Conservation (phyloP, 2,888 invertebrate species). For the Tipula vernalis region DNA sequence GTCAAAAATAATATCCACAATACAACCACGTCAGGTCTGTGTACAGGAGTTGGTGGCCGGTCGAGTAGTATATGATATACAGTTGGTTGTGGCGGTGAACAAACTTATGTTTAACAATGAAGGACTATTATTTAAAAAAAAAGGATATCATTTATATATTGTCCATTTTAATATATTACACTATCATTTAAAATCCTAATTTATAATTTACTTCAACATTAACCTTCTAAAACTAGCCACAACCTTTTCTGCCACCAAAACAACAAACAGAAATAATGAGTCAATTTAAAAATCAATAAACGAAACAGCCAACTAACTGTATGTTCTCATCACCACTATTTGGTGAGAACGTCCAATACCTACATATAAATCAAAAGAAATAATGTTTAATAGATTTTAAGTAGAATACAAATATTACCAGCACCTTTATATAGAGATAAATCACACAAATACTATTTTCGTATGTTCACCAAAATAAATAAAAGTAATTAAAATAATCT, state of each 20-base stretch:
- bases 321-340: background rate
- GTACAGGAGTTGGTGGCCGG: slow-evolving; percentile 27
- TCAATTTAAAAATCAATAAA: background rate
- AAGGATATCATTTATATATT: background rate
- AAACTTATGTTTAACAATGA: slow-evolving; percentile 18
- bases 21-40: slow-evolving; percentile 31
- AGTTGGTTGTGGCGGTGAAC: slow-evolving; percentile 11
- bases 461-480: background rate
- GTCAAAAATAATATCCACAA: slow-evolving; percentile 28
- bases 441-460: background rate
- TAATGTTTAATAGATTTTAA: background rate
- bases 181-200: background rate
- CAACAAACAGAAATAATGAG: background rate
- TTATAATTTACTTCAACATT: background rate
- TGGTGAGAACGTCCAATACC: background rate
- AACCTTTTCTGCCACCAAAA: background rate
- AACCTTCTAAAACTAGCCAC: background rate
- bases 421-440: background rate
- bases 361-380: background rate
- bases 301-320: background rate
- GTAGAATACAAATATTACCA: background rate
- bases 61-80: slow-evolving; percentile 31
- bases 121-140: background rate
- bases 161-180: background rate
- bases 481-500: background rate